Evolutionary conservation across 1,140 invertebrate species (phyloP), one percentile per base, ranked within the genome.

Genomic region (Aphelinus certus): DNA sequence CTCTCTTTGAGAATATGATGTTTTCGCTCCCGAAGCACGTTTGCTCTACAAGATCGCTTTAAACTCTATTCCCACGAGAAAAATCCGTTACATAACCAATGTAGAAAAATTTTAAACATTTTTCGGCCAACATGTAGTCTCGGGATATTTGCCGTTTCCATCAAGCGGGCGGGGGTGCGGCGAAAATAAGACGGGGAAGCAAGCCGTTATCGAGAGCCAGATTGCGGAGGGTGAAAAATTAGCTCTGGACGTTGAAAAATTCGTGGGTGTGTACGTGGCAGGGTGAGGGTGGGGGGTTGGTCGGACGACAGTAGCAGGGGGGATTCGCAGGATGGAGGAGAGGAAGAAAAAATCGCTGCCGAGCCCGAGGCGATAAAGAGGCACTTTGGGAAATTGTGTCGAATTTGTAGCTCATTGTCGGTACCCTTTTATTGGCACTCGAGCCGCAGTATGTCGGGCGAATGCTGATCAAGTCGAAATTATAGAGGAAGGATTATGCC

Each of bases 361-460:
- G 51, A 4, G 7, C 9, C n/a, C 6, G 0, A 53, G 51, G 3
- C 43, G 26, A 60, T 49, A 61, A 70, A 60, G 43, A 43, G 7
- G 6, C 26, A 26, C 26, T 26, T 42, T 51, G 6, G 55, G 43
- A 58, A 56, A 42, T 71, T 56, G 46, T n/a, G 9, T 26, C 55
- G 57, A 61, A 26, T 73, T 67, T n/a, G 64, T 67, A 53, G 26
- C 53, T 67, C 56, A 73, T 73, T 73, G 49, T 46, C 60, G 55
- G 26, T 42, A 55, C 51, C 51, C 60, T 56, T 64, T 64, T 26
- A 26, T 26, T 26, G 26, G 26, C 26, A 26, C 26, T 26, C 26
- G 26, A 26, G 26, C 26, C 26, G 26, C 26, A 26, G 26, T 26
- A 26, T 26, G 26, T 26, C 26, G 26, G 26, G 26, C 26, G 26